A percentile compares a stretch with the other conserved stretches of the same genome.
Conservation (phyloP, 2,797 vertebrate species). For the Erpetoichthys calabaricus region DNA sequence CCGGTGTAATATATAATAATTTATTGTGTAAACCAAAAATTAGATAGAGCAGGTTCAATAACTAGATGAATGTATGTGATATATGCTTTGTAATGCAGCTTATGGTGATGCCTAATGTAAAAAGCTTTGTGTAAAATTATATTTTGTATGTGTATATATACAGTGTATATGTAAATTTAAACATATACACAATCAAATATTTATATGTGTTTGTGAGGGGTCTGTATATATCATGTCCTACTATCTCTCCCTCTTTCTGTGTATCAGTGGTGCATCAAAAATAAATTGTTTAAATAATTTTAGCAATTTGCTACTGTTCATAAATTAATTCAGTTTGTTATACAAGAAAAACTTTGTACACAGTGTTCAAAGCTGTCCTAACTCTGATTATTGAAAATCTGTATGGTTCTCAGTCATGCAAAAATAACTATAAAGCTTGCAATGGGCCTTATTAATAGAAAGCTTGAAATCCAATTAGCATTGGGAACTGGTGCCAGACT, state of each 20-base stretch:
- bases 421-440: constrained; percentile 3
- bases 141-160: constrained; percentile 3
- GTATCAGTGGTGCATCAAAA: no score
- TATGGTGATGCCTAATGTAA: constrained; percentile 12
- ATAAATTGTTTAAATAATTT: constrained; percentile 16
- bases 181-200: no score
- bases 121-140: constrained; percentile 15
- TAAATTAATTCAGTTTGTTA: constrained; percentile 20
- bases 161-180: no score
- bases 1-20: no score
- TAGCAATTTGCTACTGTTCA: constrained; percentile 17
- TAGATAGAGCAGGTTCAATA: no score
- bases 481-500: constrained; percentile 5
- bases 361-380: constrained; percentile 15
- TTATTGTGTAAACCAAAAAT: no score
- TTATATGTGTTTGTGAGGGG: no score
- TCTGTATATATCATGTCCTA: no score
- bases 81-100: constrained; percentile 8
- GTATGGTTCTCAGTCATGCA: constrained; percentile 3
- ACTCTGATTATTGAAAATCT: constrained; percentile 7
- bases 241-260: no score
- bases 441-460: constrained; percentile 16
- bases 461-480: constrained; percentile 11
- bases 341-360: constrained; percentile 11
- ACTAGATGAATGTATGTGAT: constrained; percentile 10